These are phyloP conservation scores for Torymus tubicola DNA, from an alignment of 2,888 invertebrate genomes.

Conservation along the genomic window DNA sequence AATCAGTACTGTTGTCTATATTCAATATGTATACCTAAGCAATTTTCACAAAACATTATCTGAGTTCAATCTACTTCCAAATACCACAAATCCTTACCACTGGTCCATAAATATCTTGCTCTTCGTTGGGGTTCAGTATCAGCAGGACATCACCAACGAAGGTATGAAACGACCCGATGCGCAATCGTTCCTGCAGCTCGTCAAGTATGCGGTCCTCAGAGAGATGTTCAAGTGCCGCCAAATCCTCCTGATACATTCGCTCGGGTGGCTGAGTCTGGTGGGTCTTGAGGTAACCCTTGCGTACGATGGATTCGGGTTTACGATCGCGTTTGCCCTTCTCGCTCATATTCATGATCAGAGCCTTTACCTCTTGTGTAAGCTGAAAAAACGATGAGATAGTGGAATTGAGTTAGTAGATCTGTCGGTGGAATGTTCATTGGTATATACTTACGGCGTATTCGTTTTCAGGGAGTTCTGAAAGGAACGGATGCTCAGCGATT, in stretches of 20 bases:
- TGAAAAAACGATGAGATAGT: slow-evolving; percentile 69
- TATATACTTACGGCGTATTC: slow-evolving; percentile 82
- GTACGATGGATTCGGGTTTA: slow-evolving; percentile 77
- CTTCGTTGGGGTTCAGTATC: slow-evolving; percentile 87
- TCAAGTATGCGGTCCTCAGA: slow-evolving; percentile 85
- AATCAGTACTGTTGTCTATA: too few species aligned
- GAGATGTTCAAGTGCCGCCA: slow-evolving; percentile 86
- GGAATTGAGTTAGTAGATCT: background rate
- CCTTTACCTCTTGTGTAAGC: slow-evolving; percentile 85
- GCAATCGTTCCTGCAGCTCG: slow-evolving; percentile 83
- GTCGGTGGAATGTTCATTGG: background rate
- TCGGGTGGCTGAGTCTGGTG: slow-evolving; percentile 79
- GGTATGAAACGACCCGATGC: slow-evolving; percentile 84
- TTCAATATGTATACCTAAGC: too few species aligned
- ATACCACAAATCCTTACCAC: slow-evolving; percentile 78
- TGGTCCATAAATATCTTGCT: slow-evolving; percentile 84
- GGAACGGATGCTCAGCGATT: slow-evolving; percentile 90
- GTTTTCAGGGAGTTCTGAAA: slow-evolving; percentile 87
- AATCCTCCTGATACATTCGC: slow-evolving; percentile 88
- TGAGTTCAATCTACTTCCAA: too few species aligned
- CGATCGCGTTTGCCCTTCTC: slow-evolving; percentile 78
- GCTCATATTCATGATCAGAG: slow-evolving; percentile 78
- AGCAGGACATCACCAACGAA: slow-evolving; percentile 89
- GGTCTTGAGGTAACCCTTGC: slow-evolving; percentile 74
- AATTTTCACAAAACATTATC: too few species aligned